These are phyloP conservation scores for Tricholauxania praeusta DNA, from an alignment of 2,888 invertebrate genomes.

Conservation along the genomic window DNA sequence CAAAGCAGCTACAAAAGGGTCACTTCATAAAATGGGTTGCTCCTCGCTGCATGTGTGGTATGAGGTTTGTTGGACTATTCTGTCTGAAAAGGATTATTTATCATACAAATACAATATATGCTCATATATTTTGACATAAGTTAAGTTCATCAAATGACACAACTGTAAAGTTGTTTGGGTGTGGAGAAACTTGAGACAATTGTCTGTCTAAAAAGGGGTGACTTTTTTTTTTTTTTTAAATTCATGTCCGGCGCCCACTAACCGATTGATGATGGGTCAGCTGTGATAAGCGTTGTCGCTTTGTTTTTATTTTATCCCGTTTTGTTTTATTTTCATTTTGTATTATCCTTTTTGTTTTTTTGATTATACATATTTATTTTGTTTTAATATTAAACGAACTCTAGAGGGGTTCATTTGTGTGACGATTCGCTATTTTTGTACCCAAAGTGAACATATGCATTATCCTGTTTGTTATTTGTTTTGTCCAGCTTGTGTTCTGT, in stretches of 20 bases:
- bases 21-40: background rate
- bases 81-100: slow-evolving; percentile 43
- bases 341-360: slow-evolving; percentile 15
- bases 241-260: background rate
- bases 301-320: slow-evolving; percentile 6
- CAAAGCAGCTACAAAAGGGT: slow-evolving; percentile 14
- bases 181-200: slow-evolving; percentile 45
- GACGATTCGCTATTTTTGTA: background rate
- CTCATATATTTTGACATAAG: slow-evolving; percentile 51
- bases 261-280: slow-evolving; percentile 30
- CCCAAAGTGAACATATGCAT: slow-evolving; percentile 15
- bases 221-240: slow-evolving; percentile 25
- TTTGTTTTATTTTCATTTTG: background rate
- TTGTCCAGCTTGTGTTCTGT: slow-evolving; percentile 12
- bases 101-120: slow-evolving; percentile 33
- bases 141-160: slow-evolving; percentile 48
- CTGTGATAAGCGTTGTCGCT: slow-evolving; percentile 31
- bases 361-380: slow-evolving; percentile 18
- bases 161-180: background rate
- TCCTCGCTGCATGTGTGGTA: background rate
- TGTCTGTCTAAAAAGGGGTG: slow-evolving; percentile 42
- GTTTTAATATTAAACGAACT: slow-evolving; percentile 20
- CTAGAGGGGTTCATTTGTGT: background rate
- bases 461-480: slow-evolving; percentile 6
- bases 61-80: background rate